Evolutionary conservation across 92 coral and sea anemone genomes (phyloP), one percentile per base, ranked within the genome.

Genomic region (Porites evermanni): DNA sequence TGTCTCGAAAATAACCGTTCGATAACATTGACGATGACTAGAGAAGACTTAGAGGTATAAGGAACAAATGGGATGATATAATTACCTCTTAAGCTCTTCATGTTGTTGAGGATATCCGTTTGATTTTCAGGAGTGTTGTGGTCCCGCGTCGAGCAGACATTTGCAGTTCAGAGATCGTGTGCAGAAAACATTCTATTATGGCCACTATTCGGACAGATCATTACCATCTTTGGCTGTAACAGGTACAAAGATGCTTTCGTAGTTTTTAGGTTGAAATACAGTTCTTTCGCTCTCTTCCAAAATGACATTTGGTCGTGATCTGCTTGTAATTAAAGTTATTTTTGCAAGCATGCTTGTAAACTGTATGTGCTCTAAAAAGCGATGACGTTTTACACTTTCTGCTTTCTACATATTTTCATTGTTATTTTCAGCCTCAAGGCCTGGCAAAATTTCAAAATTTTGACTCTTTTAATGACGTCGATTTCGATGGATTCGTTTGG

Each of bases 221-320:
- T 86, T 97, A 50, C 99, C 99, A n/a, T 97, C 99, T 12, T 79
- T 90, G 77, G 89, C 97, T 64, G 97, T 92, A 32, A 95, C 99
- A 92, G 99, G 99, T 97, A 79, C 12, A 32, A 79, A 13, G 47
- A 12, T 7, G 59, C 11, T 44, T 13, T 23, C 24, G 26, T 51
- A 24, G 21, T 68, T 13, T 7, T 68, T 68, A 10, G 67, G 19
- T 72, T 18, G 52, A 72, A 63, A 4, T 38, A 38, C 47, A 38
- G 47, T 38, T 4, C 6, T 38, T 38, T 38, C 6, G 6, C 7
- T 38, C 47, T 38, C 47, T 38, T 38, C 47, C 47, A 38, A 38
- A 38, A 38, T 38, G 47, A 38, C 47, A 38, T 38, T 38, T 38
- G 47, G 47, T 38, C 47, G 47, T 38, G 47, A 38, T 38, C 47